phyloP scores from a whole-genome alignment of 2,888 invertebrate genomes.

The Erpobdella octoculata region DNA sequence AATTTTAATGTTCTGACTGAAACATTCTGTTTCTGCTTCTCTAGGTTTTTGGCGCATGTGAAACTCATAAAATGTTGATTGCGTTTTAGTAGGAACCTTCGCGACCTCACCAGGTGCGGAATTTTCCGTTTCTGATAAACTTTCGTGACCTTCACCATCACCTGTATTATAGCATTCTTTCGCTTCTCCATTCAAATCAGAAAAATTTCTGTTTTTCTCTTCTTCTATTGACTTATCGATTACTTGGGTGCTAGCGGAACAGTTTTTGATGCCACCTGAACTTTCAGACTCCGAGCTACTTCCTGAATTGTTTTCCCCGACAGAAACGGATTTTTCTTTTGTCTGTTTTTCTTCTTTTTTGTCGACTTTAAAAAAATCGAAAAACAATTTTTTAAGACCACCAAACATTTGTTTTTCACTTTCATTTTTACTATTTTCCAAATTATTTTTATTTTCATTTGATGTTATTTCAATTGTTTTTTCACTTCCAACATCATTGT shows the following conservation, averaged over 20 bases:
- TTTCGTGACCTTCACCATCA: background rate
- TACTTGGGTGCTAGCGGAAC: too few species aligned
- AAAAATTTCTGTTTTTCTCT: background rate
- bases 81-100: background rate
- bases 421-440: too few species aligned
- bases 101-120: background rate
- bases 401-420: constrained; percentile 11
- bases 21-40: background rate
- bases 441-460: too few species aligned
- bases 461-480: too few species aligned
- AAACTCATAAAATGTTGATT: constrained; percentile 17
- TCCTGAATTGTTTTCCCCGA: background rate
- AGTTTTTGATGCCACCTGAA: too few species aligned
- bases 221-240: background rate
- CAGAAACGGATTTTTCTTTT: constrained; percentile 3
- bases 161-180: too few species aligned
- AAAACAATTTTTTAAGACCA: constrained; percentile 14
- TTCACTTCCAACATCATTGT: too few species aligned
- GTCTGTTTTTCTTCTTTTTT: background rate
- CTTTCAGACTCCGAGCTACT: background rate
- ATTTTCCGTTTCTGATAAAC: background rate
- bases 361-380: constrained; percentile 19
- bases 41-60: background rate
- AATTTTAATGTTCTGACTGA: background rate
- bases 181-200: too few species aligned